Base-by-base conservation (phyloP, 2,888 invertebrate species). In the Apodemia hepburni region DNA sequence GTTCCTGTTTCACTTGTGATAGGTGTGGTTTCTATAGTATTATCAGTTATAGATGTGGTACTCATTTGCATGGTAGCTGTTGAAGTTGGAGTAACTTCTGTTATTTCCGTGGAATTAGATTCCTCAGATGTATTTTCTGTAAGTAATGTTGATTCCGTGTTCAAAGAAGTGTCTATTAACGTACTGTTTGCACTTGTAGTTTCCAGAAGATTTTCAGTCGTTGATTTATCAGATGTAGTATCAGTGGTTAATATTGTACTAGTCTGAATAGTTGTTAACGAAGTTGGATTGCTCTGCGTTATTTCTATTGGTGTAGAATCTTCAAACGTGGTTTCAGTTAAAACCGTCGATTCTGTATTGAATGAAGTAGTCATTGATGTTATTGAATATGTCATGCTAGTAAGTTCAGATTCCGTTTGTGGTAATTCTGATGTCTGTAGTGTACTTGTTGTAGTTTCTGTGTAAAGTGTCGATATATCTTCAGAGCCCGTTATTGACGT, bases 281-380 rank as follows among this genome's bases (percentile, higher is more conserved):
- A 22, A 12, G 8, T 27, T 6, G 54, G 54, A 5, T 27, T 33
- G 9, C 8, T 33, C 9, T 33, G 9, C 33, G 15, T 18, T 22
- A 8, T 54, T 22, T 54, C 54, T 12, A 22, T 22, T 15, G 45
- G 45, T 45, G n/a, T 45, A 45, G 45, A 45, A 11, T n/a, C 45
- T 45, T 45, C n/a, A 45, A n/a, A 45, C n/a, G 45, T 45, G n/a
- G n/a, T 45, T 45, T 45, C 45, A 45, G 45, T n/a, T 45, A 45
- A 9, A 6, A 11, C 0, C 3, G 45, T 45, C 6, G 45, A 45
- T 45, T 45, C 45, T 45, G 45, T 45, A 45, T 45, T n/a, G 6
- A 11, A 45, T 45, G n/a, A 45, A 45, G 45, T n/a, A 3, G 38
- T 12, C 4, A 4, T 12, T 38, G 15, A 38, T 33, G 33, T 33